Conservation (phyloP, 2,797 vertebrate species). For the Micrastur ruficollis region DNA sequence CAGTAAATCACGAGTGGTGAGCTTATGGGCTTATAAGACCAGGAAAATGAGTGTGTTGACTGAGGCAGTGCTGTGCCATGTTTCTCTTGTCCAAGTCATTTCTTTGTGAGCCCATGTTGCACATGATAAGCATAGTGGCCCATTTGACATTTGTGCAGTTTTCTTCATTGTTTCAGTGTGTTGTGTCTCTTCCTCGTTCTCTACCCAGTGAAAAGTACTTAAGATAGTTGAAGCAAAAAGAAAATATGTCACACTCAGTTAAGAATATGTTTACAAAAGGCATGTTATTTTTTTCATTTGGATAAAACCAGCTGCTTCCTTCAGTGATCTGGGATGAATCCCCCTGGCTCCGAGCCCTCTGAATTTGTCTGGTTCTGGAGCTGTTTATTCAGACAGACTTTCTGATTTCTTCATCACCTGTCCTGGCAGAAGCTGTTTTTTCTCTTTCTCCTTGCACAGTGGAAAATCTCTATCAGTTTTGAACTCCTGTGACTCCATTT, state of each 20-base stretch:
- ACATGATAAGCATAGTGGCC: not conserved
- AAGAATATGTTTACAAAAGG: not conserved
- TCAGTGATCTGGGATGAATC: not conserved
- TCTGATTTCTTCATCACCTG: constrained; percentile 53
- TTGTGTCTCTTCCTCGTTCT: not conserved
- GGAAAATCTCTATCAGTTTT: constrained; percentile 31
- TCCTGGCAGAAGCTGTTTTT: constrained; percentile 3
- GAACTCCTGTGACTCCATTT: not conserved
- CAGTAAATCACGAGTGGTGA: not conserved
- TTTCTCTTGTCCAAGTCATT: not conserved
- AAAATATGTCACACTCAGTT: not conserved
- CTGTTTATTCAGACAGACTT: constrained; percentile 37
- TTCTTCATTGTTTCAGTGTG: not conserved
- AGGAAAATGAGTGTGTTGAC: not conserved
- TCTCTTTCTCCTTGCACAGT: not conserved
- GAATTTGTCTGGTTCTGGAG: constrained; percentile 18
- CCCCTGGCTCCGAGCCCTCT: not conserved
- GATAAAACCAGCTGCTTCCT: not conserved
- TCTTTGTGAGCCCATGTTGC: not conserved
- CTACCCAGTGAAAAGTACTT: not conserved
- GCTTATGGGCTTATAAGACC: not conserved
- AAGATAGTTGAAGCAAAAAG: not conserved
- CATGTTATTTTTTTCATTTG: constrained; percentile 1
- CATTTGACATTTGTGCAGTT: not conserved
- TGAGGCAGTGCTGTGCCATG: not conserved